Evolutionary conservation across 2,113 vertebrate species (phyloP), one percentile per base, ranked within the genome.

Genomic region (Australoheros scitulus): DNA sequence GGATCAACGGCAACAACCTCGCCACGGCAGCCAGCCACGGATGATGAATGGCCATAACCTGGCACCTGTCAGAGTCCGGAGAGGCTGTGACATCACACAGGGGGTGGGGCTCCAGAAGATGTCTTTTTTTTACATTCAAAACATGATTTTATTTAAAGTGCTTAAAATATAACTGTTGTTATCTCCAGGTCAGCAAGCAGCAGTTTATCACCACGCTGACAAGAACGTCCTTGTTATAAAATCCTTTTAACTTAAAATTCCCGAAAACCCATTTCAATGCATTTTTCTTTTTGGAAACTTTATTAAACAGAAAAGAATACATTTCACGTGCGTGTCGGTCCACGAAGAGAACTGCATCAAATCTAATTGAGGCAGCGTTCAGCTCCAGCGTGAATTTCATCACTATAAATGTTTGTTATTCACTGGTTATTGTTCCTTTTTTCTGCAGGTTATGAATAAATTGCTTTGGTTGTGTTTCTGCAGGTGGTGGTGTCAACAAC

Each of bases 401-500:
- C 36, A 38, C 36, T 38, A 38, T 38, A 38, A 43, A 43, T 43
- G 41, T 14, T 43, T 43, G 11, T 43, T 43, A 43, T 14, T 14
- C 11, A 43, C 41, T 13, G 13, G 13, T 61, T 61, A 11, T 11
- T 63, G 32, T 2, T 36, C 4, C 11, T 22, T 57, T 47, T 41
- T 41, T 29, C 41, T 7, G 26, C n/a, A 0, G 4, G 47, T 80
- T 22, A 1, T 50, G 7, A 81, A 58, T 58, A 26, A 64, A 74
- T 38, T 36, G 17, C 36, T 80, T 3, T 72, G 3, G 6, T 1
- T 77, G 2, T 81, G 20, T 77, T 18, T 36, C 61, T 76, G 9
- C 82, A 96, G 95, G 95, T 96, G 79, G 95, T 95, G 18, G 94
- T 96, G 3, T 95, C 94, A 0, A 96, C 94, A 0, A 96, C 95